Conservation (phyloP, 2,888 invertebrate species). For the Caenorhabditis afra region DNA sequence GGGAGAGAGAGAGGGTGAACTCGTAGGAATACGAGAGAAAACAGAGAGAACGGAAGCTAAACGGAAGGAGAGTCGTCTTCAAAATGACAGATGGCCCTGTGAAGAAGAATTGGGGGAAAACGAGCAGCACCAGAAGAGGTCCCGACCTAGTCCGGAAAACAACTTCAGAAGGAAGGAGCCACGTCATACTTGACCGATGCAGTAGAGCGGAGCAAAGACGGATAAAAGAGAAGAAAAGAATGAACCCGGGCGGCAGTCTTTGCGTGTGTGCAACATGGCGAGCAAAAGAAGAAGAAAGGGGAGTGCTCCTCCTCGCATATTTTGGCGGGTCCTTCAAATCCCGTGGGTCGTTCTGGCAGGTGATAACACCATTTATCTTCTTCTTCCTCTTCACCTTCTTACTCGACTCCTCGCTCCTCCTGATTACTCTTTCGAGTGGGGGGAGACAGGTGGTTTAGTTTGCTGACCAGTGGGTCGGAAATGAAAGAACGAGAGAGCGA, state of each 20-base stretch:
- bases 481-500: background rate
- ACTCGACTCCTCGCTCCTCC: too few species aligned
- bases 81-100: slow-evolving; percentile 4
- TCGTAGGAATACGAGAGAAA: too few species aligned
- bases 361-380: too few species aligned
- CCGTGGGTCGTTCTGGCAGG: too few species aligned
- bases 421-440: too few species aligned
- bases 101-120: slow-evolving; percentile 21
- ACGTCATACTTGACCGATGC: too few species aligned
- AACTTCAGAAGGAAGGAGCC: too few species aligned
- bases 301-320: slow-evolving; percentile 6
- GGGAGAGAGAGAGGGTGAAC: slow-evolving; percentile 20
- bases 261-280: slow-evolving; percentile 29
- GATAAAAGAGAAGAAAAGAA: slow-evolving; percentile 1
- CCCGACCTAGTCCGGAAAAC: too few species aligned
- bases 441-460: background rate
- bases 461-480: background rate
- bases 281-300: slow-evolving; percentile 18
- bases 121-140: background rate
- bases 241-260: slow-evolving; percentile 1
- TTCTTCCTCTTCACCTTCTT: too few species aligned
- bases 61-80: background rate
- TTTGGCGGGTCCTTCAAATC: background rate
- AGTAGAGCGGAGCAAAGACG: background rate
- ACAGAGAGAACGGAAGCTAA: background rate